These are phyloP conservation scores for Tuta absoluta DNA, from an alignment of 2,888 invertebrate species.

Conservation along the genomic window DNA sequence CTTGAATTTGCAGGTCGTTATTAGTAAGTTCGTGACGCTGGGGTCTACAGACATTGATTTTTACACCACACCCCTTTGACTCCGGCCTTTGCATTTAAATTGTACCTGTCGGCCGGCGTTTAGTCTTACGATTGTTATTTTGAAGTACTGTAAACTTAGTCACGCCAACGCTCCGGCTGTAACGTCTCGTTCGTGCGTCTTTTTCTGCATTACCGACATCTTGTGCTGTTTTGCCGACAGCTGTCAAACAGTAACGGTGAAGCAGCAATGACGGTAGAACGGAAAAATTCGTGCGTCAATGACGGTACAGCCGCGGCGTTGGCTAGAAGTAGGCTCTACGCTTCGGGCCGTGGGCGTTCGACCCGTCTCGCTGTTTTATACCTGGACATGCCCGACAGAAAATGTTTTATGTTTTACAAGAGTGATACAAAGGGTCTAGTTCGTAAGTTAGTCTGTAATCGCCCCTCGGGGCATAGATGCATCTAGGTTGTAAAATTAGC, in stretches of 20 bases:
- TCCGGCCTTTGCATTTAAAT: constrained; percentile 71
- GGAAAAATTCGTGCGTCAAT: background rate
- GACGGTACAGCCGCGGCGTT: background rate
- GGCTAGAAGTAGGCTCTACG: background rate
- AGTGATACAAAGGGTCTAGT: constrained; percentile 64
- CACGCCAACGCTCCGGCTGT: background rate
- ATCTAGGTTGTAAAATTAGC: constrained; percentile 75
- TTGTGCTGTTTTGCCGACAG: constrained; percentile 16
- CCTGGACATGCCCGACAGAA: constrained; percentile 30
- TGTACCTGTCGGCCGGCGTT: constrained; percentile 58
- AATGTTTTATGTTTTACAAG: constrained; percentile 44
- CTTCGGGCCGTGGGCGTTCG: constrained; percentile 25
- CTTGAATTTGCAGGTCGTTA: constrained; percentile 82
- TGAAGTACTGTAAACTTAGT: constrained; percentile 27
- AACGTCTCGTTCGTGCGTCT: background rate
- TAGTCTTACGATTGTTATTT: constrained; percentile 40
- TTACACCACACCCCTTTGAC: constrained; percentile 61
- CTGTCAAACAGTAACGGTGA: background rate
- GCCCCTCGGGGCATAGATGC: constrained; percentile 59
- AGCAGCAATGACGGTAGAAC: constrained; percentile 12
- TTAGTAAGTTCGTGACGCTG: constrained; percentile 76
- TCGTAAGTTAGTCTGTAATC: constrained; percentile 68
- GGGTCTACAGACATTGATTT: constrained; percentile 65
- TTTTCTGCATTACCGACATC: constrained; percentile 2
- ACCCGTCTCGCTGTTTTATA: constrained; percentile 25